A percentile compares a stretch with the other conserved stretches of the same genome.
Evolutionary conservation across 1,140 invertebrate species (phyloP).

Genomic region (Grapholita molesta): DNA sequence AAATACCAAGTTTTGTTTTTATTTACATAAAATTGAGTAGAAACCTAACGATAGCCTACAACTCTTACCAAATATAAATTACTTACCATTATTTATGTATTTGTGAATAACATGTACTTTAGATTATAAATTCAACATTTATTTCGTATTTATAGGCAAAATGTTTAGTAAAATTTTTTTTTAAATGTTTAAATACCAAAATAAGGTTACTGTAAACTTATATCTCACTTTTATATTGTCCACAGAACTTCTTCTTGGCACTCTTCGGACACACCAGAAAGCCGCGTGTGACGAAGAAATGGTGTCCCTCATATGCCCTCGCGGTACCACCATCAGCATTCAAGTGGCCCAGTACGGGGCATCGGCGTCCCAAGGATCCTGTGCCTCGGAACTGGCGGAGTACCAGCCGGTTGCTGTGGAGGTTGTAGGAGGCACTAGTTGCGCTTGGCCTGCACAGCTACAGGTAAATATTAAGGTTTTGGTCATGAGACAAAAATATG

Average conservation of each 20-base stretch:
- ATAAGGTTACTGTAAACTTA: too few species aligned
- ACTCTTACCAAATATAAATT: too few species aligned
- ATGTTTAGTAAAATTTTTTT: too few species aligned
- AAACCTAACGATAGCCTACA: too few species aligned
- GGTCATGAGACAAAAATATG: not conserved
- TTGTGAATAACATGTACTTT: too few species aligned
- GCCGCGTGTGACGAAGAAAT: slow-evolving; percentile 92
- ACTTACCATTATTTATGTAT: too few species aligned
- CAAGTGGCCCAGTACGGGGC: slow-evolving; percentile 83
- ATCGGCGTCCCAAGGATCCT: slow-evolving; percentile 73
- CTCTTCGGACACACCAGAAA: slow-evolving; percentile 91
- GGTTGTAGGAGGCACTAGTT: slow-evolving; percentile 70
- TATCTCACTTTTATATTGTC: slow-evolving; percentile 24
- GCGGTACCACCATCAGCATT: slow-evolving; percentile 92
- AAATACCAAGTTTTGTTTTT: too few species aligned
- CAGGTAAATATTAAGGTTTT: slow-evolving; percentile 60
- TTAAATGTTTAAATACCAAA: too few species aligned
- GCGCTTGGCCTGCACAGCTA: slow-evolving; percentile 76
- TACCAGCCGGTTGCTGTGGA: slow-evolving; percentile 77
- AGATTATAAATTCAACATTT: too few species aligned
- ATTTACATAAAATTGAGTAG: too few species aligned
- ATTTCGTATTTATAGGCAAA: too few species aligned
- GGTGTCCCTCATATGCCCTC: slow-evolving; percentile 90
- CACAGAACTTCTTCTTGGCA: slow-evolving; percentile 91
- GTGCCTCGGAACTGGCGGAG: slow-evolving; percentile 87